Evolutionary conservation across 2,113 vertebrate species (phyloP), one percentile per base, ranked within the genome.

Genomic region (Clarias batrachus): DNA sequence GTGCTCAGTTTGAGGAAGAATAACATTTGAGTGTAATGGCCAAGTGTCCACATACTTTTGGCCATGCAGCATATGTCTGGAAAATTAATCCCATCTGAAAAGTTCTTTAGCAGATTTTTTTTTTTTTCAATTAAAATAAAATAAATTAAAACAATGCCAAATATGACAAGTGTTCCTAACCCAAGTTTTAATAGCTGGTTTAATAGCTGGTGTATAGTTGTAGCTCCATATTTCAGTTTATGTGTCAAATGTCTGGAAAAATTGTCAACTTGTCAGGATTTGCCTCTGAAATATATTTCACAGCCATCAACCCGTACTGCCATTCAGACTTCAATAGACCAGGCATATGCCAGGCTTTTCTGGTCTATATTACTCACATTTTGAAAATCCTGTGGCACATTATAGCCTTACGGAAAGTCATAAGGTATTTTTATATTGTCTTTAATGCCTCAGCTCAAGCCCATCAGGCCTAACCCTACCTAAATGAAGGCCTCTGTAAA

Each of bases 391-490:
- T 60, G 74, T 86, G 86, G 81, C 79, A 60, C 54, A 52, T 86
- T 89, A 86, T 60, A 54, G 76, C 81, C 86, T 78, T 82, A 86
- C 37, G 81, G 85, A 89, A 89, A 79, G 86, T 86, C 86, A 88
- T 71, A 80, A 63, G 84, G 81, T 85, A 71, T 82, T 83, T 70
- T 83, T 88, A 86, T 88, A 76, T 66, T 63, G 87, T 85, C 59
- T 87, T 89, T 89, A 89, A 83, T 86, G 86, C 66, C 59, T 85
- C 63, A 80, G 86, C 48, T 86, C 27, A 86, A 74, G 68, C 86
- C 81, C 87, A 73, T 73, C 71, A n/a, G 62, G 54, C 80, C 82
- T 74, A 86, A 81, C 83, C 59, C 79, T 60, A n/a, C 74, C 74
- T 68, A 85, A 56, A 62, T 83, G 86, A 79, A 82, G n/a, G 48